Evolutionary conservation across 2,888 invertebrate genomes (phyloP), one percentile per base, ranked within the genome.

Genomic region (Sclerodermus sp.): DNA sequence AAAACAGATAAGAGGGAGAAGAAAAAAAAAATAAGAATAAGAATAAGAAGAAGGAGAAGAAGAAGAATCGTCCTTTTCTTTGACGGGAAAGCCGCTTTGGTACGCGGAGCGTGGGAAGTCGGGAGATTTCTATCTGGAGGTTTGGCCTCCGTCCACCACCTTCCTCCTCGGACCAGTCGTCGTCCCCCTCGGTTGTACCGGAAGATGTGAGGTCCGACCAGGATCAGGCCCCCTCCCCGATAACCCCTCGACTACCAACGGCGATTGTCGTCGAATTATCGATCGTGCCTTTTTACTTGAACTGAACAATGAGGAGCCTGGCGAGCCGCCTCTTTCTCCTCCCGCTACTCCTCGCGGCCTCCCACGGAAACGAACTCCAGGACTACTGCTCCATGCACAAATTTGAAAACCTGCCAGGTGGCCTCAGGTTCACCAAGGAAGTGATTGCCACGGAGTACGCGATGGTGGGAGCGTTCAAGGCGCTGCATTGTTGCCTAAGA

Each of bases 401-500:
- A 32, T 84, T 83, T 65, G 75, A 78, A 42, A 81, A 81, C 50
- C 83, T 85, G 67, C 79, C 82, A n/a, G 81, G 83, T n/a, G 82
- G 82, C 62, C 82, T 90, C 82, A 85, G 87, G 71, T 88, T 89
- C 77, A 88, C 87, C 52, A 89, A 89, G 71, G 90, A 90, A 66
- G 84, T 87, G 4, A 84, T 85, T 51, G 81, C 82, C 10, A 79
- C 79, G 58, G 89, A 90, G 67, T 90, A 85, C 73, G 88, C 87
- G 10, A 83, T 87, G 62, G 82, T 84, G 51, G 84, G 85, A 50
- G 83, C 84, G 54, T 88, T 89, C 80, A 90, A 90, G 75, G 87
- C 87, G 56, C 83, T 90, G 40, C 88, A 89, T 73, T 90, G 90
- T 78, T 90, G 90, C 73, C 86, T 88, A 46, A 85, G 87, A 67